Percentiles rank a stretch among this genome's conserved stretches.
Conservation (phyloP, 1,140 invertebrate species). For the Brachionus angularis region DNA sequence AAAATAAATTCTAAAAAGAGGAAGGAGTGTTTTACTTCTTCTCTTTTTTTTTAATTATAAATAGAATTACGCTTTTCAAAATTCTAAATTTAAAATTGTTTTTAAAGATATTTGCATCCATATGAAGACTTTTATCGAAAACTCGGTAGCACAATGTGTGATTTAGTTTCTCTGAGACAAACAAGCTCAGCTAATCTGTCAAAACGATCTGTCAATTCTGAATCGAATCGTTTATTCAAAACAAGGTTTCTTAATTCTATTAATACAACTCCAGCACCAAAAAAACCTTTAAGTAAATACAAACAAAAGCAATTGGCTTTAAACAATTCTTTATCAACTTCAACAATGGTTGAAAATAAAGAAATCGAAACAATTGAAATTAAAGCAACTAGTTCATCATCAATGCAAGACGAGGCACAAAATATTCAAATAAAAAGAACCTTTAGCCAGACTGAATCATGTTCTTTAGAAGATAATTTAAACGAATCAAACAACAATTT, state of each 20-base stretch:
- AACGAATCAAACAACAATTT: not conserved
- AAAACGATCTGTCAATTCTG: not conserved
- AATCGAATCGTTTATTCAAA: slow-evolving; percentile 18
- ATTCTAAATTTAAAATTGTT: not conserved
- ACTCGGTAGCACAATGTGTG: not conserved
- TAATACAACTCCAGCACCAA: not conserved
- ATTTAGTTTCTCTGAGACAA: not conserved
- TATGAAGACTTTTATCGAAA: slow-evolving; percentile 38
- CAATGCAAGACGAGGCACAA: too few species aligned
- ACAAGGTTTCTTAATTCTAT: not conserved
- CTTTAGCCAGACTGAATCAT: too few species aligned
- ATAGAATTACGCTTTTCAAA: too few species aligned
- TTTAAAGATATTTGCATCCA: slow-evolving; percentile 1
- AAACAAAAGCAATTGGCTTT: too few species aligned
- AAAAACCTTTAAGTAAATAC: not conserved
- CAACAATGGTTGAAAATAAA: too few species aligned
- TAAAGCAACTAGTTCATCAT: too few species aligned
- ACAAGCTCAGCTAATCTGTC: too few species aligned
- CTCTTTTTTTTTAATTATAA: not conserved
- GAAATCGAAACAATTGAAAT: too few species aligned
- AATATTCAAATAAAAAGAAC: too few species aligned
- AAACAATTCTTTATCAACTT: too few species aligned
- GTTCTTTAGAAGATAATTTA: not conserved
- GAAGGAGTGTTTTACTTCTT: not conserved
- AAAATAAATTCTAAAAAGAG: not conserved